Evolutionary conservation across 2,888 invertebrate species (phyloP), one percentile per base, ranked within the genome.

Genomic region (Melieria picta): DNA sequence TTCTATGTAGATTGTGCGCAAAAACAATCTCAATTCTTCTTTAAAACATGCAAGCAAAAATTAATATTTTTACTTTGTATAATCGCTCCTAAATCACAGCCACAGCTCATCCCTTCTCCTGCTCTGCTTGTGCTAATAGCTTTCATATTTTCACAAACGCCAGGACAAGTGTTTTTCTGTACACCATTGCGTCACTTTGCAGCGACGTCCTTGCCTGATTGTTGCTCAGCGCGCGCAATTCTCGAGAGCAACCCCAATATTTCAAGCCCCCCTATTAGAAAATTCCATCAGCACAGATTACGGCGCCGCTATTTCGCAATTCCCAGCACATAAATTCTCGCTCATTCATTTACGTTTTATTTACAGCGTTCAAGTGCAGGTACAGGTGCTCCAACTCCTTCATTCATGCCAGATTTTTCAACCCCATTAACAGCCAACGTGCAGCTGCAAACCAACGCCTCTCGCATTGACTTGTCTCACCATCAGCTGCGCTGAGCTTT

Each of bases 261-360:
- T 30, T 30, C 30, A 30, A 30, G 30, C 30, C 30, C 30, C 30
- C 30, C 30, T 30, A 30, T 30, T 30, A 30, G 30, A 30, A 30
- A 30, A 30, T 30, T 30, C 30, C 30, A 30, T 30, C 30, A 30
- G 30, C 30, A 30, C 30, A 30, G 30, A 30, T 30, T 30, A 30
- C 30, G 30, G 30, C 30, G 30, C 30, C 30, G 30, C 3, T 30
- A 30, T 57, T 58, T 67, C 2, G 13, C 4, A 13, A 60, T 48
- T 50, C 48, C 58, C 52, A 50, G 60, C 67, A 60, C 67, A 67
- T 67, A 60, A 67, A 67, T 67, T 60, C 52, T 67, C 61, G 50
- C 52, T 67, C 60, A 67, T 67, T 67, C 67, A 61, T 67, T 67
- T 47, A 48, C 45, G 67, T 67, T 57, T 45, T 61, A 48, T 66